Percentiles rank a stretch among this genome's conserved stretches.
These are phyloP conservation scores for Neogale vison DNA, from an alignment of 2,113 vertebrate genomes.

Conservation along the genomic window DNA sequence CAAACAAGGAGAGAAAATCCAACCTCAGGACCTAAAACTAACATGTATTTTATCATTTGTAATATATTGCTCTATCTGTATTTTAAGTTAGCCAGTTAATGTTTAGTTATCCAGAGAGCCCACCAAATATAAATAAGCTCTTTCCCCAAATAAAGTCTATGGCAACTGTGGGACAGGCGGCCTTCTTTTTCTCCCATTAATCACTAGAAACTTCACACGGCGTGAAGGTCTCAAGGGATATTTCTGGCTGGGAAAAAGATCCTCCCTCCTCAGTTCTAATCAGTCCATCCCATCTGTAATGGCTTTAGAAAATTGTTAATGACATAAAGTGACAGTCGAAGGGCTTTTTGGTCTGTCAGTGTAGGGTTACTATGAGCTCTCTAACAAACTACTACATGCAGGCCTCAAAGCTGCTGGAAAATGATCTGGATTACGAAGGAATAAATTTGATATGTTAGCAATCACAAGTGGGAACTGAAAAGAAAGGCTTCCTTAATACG, in stretches of 20 bases:
- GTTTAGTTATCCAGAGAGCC: conserved; percentile 75
- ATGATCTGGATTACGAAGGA: conserved; percentile 87
- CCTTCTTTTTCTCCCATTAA: conserved; percentile 86
- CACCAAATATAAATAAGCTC: conserved; percentile 81
- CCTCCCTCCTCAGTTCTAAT: conserved; percentile 87
- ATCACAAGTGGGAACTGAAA: conserved; percentile 83
- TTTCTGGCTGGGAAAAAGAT: conserved; percentile 89
- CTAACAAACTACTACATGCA: conserved; percentile 83
- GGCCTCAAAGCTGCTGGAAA: conserved; percentile 86
- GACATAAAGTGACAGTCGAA: conserved; percentile 89
- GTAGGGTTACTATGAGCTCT: conserved; percentile 86
- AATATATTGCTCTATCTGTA: conserved; percentile 61
- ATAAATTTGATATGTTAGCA: conserved; percentile 88
- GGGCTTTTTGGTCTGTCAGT: conserved; percentile 86
- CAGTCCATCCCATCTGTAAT: conserved; percentile 89
- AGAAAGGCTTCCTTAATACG: conserved; percentile 84
- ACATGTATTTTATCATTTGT: conserved; percentile 62
- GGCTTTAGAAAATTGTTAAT: conserved; percentile 91
- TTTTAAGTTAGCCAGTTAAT: conserved; percentile 67
- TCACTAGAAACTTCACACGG: conserved; percentile 87
- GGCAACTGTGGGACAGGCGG: conserved; percentile 78
- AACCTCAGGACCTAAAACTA: conserved; percentile 39
- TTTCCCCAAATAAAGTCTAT: conserved; percentile 80
- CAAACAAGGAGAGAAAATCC: conserved; percentile 72
- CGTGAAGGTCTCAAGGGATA: conserved; percentile 85